Evolutionary conservation across 2,888 invertebrate genomes (phyloP).

Genomic region (Pomacea canaliculata): DNA sequence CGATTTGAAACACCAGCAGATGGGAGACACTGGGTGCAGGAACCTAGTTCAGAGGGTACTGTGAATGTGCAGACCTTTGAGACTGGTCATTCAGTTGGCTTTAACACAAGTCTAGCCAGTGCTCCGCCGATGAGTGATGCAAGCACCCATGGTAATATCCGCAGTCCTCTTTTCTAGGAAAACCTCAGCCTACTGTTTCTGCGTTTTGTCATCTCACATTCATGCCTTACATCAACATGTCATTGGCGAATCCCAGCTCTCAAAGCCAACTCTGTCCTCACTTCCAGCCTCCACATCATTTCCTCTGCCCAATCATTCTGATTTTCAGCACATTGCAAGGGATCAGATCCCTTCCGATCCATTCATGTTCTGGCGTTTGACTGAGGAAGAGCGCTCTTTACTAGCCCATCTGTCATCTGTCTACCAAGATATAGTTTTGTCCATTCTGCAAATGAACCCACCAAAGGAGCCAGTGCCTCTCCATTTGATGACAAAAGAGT

Average conservation of each 20-base stretch:
- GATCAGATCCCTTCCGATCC: conserved; percentile 43
- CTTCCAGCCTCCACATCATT: too few relatives aligned
- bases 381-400: conserved; percentile 43
- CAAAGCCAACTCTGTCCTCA: not conserved
- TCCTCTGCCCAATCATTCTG: not conserved
- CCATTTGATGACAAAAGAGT: not conserved
- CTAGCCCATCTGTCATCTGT: conserved; percentile 44
- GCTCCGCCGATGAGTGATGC: too few relatives aligned
- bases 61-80: too few relatives aligned
- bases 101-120: too few relatives aligned
- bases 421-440: conserved; percentile 52
- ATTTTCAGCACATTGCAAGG: conserved; percentile 33
- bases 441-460: conserved; percentile 34
- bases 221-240: not conserved
- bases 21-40: too few relatives aligned
- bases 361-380: conserved; percentile 43
- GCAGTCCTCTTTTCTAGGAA: too few relatives aligned
- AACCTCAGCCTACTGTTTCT: too few relatives aligned
- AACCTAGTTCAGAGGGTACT: too few relatives aligned
- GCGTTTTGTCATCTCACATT: not conserved
- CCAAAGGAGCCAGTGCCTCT: conserved; percentile 32
- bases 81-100: too few relatives aligned
- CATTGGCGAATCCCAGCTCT: not conserved
- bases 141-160: too few relatives aligned
- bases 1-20: too few relatives aligned